Conservation (phyloP, 2,797 vertebrate genomes). For the Perodicticus potto region DNA sequence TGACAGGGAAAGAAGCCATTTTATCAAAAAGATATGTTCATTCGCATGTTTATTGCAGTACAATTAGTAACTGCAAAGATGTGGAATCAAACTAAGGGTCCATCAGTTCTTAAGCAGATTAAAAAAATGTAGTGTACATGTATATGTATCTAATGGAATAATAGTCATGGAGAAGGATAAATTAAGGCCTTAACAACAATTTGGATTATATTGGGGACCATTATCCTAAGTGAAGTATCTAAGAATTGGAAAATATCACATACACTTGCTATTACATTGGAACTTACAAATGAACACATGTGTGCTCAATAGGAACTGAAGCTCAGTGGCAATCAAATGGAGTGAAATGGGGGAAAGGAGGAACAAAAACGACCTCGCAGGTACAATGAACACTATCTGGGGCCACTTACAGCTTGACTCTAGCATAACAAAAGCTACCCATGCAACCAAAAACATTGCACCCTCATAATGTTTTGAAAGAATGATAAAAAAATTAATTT, state of each 20-base stretch:
- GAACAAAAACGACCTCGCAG: too few species aligned
- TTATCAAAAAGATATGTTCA: too few species aligned
- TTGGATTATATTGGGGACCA: not conserved
- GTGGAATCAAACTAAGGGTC: not conserved
- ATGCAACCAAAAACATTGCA: not conserved
- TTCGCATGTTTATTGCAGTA: too few species aligned
- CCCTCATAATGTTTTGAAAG: not conserved
- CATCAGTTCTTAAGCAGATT: not conserved
- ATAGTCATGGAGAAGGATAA: not conserved
- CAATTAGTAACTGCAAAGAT: too few species aligned
- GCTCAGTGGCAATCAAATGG: not conserved
- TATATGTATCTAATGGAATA: not conserved
- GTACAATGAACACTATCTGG: not conserved
- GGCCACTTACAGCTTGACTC: not conserved
- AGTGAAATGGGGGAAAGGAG: accelerated
- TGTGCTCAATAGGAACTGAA: not conserved
- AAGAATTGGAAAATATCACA: not conserved
- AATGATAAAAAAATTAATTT: not conserved
- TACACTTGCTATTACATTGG: not conserved
- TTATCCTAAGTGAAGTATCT: not conserved
- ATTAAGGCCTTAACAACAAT: not conserved
- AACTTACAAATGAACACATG: not conserved
- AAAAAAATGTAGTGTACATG: not conserved
- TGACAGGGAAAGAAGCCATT: too few species aligned
- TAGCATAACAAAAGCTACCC: not conserved